Conservation (phyloP, 2,113 vertebrate genomes). For the Dasyornis broadbenti region DNA sequence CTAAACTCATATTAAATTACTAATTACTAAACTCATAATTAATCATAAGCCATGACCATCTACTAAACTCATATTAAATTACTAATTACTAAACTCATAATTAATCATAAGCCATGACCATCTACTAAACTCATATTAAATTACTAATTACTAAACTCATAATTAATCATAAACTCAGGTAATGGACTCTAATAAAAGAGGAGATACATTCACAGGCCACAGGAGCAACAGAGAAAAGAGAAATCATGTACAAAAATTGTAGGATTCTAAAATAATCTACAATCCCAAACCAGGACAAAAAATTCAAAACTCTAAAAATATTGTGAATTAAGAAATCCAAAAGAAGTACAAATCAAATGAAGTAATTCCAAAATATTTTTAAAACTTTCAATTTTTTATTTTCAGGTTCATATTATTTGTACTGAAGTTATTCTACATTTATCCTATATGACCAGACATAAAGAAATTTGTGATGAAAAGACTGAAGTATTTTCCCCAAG, state of each 20-base stretch:
- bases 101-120: not conserved
- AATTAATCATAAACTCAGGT: no score
- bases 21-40: not conserved
- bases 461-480: not conserved
- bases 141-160: not conserved
- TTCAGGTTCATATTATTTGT: not conserved
- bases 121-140: not conserved
- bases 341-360: not conserved
- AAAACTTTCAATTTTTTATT: not conserved
- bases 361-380: not conserved
- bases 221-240: not conserved
- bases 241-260: accelerated
- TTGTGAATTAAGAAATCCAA: not conserved
- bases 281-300: not conserved
- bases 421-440: not conserved
- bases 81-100: not conserved
- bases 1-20: not conserved
- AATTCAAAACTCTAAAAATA: not conserved
- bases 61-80: not conserved
- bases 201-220: not conserved
- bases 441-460: not conserved
- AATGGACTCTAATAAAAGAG: not conserved
- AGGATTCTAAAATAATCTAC: not conserved
- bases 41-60: not conserved
- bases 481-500: not conserved